phyloP scores from a whole-genome alignment of 2,113 vertebrate genomes.

The Ahaetulla prasina region DNA sequence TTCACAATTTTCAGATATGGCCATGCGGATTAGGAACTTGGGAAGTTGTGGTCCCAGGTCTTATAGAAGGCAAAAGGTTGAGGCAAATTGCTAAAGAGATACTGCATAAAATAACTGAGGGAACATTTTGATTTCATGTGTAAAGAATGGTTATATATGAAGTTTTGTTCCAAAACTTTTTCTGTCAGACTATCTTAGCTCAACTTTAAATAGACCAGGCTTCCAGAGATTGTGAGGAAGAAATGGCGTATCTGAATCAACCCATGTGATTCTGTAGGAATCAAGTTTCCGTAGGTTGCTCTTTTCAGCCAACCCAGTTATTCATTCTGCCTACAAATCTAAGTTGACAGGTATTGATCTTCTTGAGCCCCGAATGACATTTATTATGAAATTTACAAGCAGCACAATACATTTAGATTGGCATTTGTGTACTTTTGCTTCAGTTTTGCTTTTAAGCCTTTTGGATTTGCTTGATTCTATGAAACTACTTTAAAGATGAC shows the following conservation, averaged over 20 bases:
- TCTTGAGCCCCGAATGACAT: neutral
- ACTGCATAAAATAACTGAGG: neutral
- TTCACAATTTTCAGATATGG: neutral
- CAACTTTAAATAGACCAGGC: neutral
- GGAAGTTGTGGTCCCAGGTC: neutral
- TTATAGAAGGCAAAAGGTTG: neutral
- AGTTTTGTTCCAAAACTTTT: neutral
- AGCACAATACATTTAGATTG: conserved; percentile 2
- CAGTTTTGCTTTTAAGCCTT: conserved; percentile 3
- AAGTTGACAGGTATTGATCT: conserved; percentile 10
- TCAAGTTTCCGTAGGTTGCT: neutral
- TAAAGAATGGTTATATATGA: neutral
- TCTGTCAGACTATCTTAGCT: neutral
- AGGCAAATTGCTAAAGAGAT: neutral
- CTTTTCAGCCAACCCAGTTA: neutral
- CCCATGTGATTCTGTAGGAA: neutral
- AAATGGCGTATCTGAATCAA: neutral
- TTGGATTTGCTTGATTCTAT: neutral
- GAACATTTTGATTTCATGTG: neutral
- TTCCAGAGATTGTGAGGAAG: neutral
- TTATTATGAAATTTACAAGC: conserved; percentile 20
- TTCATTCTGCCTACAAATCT: conserved; percentile 1
- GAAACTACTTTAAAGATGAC: conserved; percentile 3
- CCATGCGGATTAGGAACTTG: neutral
- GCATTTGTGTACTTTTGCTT: conserved; percentile 19